Base-by-base conservation (phyloP, 2,888 invertebrate genomes). In the Papilio protenor region DNA sequence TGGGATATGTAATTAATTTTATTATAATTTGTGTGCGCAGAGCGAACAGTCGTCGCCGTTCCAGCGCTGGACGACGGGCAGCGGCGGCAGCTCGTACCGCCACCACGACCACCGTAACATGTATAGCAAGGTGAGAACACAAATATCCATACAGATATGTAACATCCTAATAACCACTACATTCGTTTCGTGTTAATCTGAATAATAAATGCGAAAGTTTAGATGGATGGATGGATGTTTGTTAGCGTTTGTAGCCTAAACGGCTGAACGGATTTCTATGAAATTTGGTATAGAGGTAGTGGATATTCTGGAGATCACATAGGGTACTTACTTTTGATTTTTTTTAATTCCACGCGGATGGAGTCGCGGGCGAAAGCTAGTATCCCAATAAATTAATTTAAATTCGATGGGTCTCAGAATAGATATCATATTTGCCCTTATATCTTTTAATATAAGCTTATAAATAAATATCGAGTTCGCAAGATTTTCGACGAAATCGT, bases 31-130 rank as follows among this genome's bases (percentile, higher is more conserved):
- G 45, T 83, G 12, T 85, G 11, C 83, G 1, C 91, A 96, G 96
- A 95, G 96, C 84, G 96, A 96, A 91, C 96, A 96, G 87, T 95
- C 96, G 82, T 96, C 96, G 80, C 96, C 96, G 78, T 96, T 96
- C 87, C 95, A 96, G 52, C 95, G 96, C 83, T 94, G 95, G 93
- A 94, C 95, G 74, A 94, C 95, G 10, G 95, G 95, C 84, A 91
- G 95, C 87, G 95, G 95, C 82, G 91, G 93, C 86, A 95, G 94
- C 87, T 94, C 94, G 1, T 94, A 94, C 87, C 87, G 94, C 76
- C 95, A 95, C 84, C 95, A 95, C 88, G 95, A 95, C 81, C 93
- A 92, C 64, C 89, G 93, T 77, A 91, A 88, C 88, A 94, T 95
- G 87, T 96, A 95, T 83, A 95, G 94, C 81, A 96, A 96, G 94